Percentiles rank a stretch among this genome's conserved stretches.
phyloP scores from a whole-genome alignment of 1,140 invertebrate genomes.

The Procambarus virginalis region DNA sequence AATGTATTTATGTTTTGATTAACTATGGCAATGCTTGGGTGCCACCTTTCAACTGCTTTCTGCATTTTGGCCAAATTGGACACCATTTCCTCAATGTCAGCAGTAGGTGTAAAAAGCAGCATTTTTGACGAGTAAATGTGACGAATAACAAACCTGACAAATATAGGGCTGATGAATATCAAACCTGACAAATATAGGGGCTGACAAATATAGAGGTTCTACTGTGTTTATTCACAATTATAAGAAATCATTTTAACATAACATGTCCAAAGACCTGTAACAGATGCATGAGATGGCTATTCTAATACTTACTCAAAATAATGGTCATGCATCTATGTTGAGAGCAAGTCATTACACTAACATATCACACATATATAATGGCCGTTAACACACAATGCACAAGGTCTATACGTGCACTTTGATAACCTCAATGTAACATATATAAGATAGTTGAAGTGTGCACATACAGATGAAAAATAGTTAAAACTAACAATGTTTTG shows the following conservation, averaged over 20 bases:
- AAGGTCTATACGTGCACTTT: not conserved
- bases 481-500: not conserved
- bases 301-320: not conserved
- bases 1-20: too few relatives aligned
- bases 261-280: not conserved
- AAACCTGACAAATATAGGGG: too few relatives aligned
- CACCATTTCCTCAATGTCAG: too few relatives aligned
- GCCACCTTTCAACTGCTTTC: too few relatives aligned
- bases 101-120: too few relatives aligned
- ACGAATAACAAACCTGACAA: too few relatives aligned
- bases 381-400: not conserved
- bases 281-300: not conserved
- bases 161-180: too few relatives aligned
- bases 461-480: not conserved
- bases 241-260: not conserved
- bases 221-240: too few relatives aligned
- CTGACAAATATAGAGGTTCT: too few relatives aligned
- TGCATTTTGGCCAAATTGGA: too few relatives aligned
- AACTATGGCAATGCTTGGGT: too few relatives aligned
- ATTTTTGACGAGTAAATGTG: too few relatives aligned
- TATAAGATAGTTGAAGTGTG: not conserved
- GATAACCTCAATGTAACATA: not conserved
- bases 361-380: not conserved
- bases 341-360: not conserved
- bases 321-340: not conserved